Base-by-base conservation (phyloP, 2,797 vertebrate species). In the Intellagama lesueurii region DNA sequence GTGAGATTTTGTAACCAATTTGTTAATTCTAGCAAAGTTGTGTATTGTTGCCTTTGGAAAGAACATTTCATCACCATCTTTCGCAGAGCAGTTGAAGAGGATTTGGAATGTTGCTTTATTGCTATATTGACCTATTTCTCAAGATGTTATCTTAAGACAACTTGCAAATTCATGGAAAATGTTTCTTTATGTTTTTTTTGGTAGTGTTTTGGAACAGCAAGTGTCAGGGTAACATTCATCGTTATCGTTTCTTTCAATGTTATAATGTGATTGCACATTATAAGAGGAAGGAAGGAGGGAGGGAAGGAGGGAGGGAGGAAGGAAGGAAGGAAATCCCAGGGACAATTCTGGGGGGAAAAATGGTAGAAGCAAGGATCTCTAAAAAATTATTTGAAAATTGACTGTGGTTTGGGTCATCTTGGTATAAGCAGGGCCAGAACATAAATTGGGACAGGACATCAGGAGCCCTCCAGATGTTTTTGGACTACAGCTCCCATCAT, bases 91-190 rank as follows among this genome's bases (percentile, higher is more conserved):
- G 49, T 47, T 52, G 52, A 16, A 73, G 49, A 52, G 16, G 72
- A 76, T 64, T 40, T 60, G 49, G 32, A 60, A 28, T 3, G 8
- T 56, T 83, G 47, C 52, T 85, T 88, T 82, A 82, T 88, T 35
- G 75, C 72, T 83, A 88, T 88, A 83, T 88, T 88, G 81, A 82
- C 72, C 87, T 68, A 83, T 88, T 83, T 76, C 80, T 76, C 87
- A 83, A 66, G 72, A 76, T 32, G 14, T 83, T 88, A 88, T 88
- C 87, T 81, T 76, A 44, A 40, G 40, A 32, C 70, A 83, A 68
- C 77, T 80, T 12, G 40, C 30, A 83, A 35, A 88, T 75, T 68
- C 3, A 8, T 83, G 22, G 32, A 72, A 83, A 76, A 68, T n/a
- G 44, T 40, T 40, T 40, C 40, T 40, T 40, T 40, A 3, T 12